Conservation (phyloP, 2,113 vertebrate genomes). For the Lasiurus cinereus region DNA sequence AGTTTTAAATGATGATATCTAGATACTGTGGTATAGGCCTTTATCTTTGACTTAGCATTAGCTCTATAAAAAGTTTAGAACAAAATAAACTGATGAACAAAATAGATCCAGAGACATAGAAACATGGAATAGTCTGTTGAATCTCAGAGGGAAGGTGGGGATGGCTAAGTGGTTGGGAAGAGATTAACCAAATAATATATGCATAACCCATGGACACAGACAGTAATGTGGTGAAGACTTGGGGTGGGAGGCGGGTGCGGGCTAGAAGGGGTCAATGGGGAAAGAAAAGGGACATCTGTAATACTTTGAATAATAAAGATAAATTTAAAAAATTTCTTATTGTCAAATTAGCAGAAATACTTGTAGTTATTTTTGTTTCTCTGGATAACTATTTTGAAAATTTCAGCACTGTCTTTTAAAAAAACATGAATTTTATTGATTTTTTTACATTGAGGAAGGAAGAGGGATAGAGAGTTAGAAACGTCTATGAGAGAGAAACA, state of each 20-base stretch:
- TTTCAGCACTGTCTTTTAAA: background rate
- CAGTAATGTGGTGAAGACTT: no score
- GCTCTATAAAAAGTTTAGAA: background rate
- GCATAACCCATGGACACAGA: no score
- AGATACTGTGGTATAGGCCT: background rate
- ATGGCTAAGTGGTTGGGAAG: no score
- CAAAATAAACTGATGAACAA: no score
- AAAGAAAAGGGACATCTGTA: no score
- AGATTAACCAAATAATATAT: no score
- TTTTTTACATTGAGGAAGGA: background rate
- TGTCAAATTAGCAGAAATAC: background rate
- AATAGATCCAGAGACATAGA: no score
- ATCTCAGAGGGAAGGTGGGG: no score
- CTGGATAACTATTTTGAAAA: constrained; percentile 48
- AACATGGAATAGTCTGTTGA: no score
- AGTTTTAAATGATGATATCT: background rate
- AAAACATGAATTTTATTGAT: background rate
- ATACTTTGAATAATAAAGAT: no score
- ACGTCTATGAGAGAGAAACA: background rate
- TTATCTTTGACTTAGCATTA: constrained; percentile 34
- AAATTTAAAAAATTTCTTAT: background rate
- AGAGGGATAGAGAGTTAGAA: background rate
- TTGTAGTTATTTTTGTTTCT: constrained; percentile 47
- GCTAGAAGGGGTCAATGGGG: no score
- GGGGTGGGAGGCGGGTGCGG: no score